phyloP scores from a whole-genome alignment of 2,888 invertebrate species.

The Oligia strigilis region DNA sequence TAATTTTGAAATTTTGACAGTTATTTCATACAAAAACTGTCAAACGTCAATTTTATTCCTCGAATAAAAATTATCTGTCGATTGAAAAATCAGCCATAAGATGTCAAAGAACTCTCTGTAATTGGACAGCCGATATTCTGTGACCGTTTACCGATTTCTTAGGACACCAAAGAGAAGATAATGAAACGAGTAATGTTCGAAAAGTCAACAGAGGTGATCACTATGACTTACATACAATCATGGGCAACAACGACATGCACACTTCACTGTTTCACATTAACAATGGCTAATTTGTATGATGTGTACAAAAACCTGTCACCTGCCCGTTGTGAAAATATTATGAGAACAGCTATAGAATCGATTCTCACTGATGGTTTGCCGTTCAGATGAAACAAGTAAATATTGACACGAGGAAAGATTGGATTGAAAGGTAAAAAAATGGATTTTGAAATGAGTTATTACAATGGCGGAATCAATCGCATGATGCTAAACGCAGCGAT shows the following conservation, averaged over 20 bases:
- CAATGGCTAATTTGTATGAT: constrained; percentile 39
- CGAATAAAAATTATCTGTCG: too few relatives aligned
- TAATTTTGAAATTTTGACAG: too few relatives aligned
- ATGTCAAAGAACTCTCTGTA: not conserved
- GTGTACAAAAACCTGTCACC: constrained; percentile 28
- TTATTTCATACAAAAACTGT: too few relatives aligned
- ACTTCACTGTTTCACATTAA: constrained; percentile 28
- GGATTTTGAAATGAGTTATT: not conserved
- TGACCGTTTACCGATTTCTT: not conserved
- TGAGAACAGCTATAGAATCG: constrained; percentile 41
- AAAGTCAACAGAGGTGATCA: not conserved
- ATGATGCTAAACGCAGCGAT: not conserved
- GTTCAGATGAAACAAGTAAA: constrained; percentile 25
- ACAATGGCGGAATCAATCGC: constrained; percentile 5
- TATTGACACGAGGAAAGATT: constrained; percentile 26
- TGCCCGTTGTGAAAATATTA: constrained; percentile 47
- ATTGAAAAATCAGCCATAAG: too few relatives aligned
- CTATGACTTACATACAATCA: not conserved
- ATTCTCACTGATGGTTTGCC: constrained; percentile 33
- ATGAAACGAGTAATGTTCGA: not conserved
- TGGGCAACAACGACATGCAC: not conserved
- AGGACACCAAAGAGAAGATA: not conserved
- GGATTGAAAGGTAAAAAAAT: not conserved
- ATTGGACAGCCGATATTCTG: not conserved
- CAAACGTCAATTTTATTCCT: too few relatives aligned